These are phyloP conservation scores for Myiothlypis coronata DNA, from an alignment of 2,797 vertebrate genomes.

Conservation along the genomic window DNA sequence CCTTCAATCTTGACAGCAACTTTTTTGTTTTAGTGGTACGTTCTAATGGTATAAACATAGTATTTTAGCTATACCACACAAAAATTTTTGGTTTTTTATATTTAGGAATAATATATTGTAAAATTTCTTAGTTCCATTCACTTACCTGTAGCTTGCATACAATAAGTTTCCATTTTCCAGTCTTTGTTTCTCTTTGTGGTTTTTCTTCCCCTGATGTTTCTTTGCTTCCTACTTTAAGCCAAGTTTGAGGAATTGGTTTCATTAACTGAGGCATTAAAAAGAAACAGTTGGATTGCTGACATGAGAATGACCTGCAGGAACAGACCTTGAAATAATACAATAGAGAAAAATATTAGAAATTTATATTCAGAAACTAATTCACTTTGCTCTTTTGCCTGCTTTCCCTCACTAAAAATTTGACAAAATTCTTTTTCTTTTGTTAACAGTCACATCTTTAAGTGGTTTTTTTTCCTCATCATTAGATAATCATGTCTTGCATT, in stretches of 20 bases:
- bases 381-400: neutral
- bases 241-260: neutral
- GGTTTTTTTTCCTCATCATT: neutral
- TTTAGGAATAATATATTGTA: neutral
- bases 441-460: neutral
- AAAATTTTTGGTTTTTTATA: neutral
- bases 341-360: neutral
- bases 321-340: neutral
- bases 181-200: neutral
- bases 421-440: neutral
- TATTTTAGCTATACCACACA: neutral
- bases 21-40: neutral
- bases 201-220: neutral
- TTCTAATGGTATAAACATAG: neutral
- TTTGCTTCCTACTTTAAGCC: neutral
- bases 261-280: neutral
- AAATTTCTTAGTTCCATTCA: neutral
- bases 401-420: neutral
- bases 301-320: neutral
- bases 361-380: neutral
- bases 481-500: neutral
- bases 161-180: neutral
- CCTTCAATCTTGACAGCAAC: neutral
- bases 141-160: neutral
- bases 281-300: neutral